These are phyloP conservation scores for Harpagoxenus sublaevis DNA, from an alignment of 2,888 invertebrate species.

Conservation along the genomic window DNA sequence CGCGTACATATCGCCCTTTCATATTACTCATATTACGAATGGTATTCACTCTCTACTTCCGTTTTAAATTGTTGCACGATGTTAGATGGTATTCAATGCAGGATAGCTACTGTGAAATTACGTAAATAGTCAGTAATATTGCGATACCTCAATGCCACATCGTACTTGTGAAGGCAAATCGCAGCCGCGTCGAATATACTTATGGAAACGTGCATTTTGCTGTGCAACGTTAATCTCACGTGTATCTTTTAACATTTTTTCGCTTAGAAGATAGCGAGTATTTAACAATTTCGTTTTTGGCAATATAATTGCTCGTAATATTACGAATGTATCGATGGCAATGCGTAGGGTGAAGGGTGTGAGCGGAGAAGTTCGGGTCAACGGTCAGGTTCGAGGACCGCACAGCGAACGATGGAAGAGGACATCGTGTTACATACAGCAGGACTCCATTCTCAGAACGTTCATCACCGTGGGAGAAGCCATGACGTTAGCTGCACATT, in stretches of 20 bases:
- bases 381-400: slow-evolving; percentile 88
- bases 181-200: background rate
- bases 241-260: background rate
- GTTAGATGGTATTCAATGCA: background rate
- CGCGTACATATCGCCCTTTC: background rate
- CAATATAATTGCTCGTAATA: background rate
- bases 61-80: background rate
- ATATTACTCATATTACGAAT: background rate
- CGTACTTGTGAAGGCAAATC: background rate
- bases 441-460: slow-evolving; percentile 92
- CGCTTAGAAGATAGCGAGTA: background rate
- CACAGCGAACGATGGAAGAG: slow-evolving; percentile 91
- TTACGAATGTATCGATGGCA: background rate
- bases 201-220: background rate
- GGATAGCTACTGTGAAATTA: background rate
- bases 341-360: slow-evolving; percentile 90
- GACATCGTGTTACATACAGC: slow-evolving; percentile 95
- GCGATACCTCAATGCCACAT: background rate
- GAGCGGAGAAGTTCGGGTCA: slow-evolving; percentile 91
- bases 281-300: background rate
- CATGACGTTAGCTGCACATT: slow-evolving; percentile 93
- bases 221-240: background rate
- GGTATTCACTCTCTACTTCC: background rate
- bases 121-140: background rate
- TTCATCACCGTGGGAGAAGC: slow-evolving; percentile 93